Percentiles rank a stretch among this genome's conserved stretches.
These are phyloP conservation scores for Acrossocheilus fasciatus DNA, from an alignment of 2,797 vertebrate species.

Conservation along the genomic window DNA sequence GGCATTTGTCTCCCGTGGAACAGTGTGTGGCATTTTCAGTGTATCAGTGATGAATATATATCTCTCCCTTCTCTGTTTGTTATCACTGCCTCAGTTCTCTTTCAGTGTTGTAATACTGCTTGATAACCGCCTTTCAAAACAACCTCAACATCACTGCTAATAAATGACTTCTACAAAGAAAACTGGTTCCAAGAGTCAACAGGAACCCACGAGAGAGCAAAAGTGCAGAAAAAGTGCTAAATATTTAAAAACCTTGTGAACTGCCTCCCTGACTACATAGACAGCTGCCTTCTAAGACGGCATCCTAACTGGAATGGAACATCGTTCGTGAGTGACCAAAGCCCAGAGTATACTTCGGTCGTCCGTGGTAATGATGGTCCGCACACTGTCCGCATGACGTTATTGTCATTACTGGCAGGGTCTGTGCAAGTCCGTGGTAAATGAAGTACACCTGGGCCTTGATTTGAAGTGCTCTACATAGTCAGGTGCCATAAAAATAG, in stretches of 20 bases:
- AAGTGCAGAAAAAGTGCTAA: background rate
- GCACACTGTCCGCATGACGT: background rate
- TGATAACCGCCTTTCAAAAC: slow-evolving; percentile 46
- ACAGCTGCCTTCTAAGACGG: background rate
- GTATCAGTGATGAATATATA: slow-evolving; percentile 75
- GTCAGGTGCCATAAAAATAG: background rate
- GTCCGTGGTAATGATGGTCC: background rate
- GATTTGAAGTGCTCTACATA: background rate
- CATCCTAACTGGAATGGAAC: background rate
- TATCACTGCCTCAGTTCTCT: slow-evolving; percentile 71
- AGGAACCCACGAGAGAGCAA: slow-evolving; percentile 9
- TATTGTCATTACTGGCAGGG: background rate
- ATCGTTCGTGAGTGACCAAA: background rate
- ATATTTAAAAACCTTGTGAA: slow-evolving; percentile 10
- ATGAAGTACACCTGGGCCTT: background rate
- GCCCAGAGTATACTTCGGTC: background rate
- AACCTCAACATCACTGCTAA: slow-evolving; percentile 38
- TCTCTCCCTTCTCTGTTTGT: slow-evolving; percentile 71
- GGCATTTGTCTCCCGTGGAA: slow-evolving; percentile 63
- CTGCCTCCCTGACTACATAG: background rate
- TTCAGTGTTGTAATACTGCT: slow-evolving; percentile 52
- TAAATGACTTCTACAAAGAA: slow-evolving; percentile 27
- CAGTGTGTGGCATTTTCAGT: slow-evolving; percentile 67
- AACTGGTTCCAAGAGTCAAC: slow-evolving; percentile 24
- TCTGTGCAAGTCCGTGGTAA: background rate